phyloP scores from a whole-genome alignment of 2,888 invertebrate genomes.

The Drepanosiphum platanoidis region DNA sequence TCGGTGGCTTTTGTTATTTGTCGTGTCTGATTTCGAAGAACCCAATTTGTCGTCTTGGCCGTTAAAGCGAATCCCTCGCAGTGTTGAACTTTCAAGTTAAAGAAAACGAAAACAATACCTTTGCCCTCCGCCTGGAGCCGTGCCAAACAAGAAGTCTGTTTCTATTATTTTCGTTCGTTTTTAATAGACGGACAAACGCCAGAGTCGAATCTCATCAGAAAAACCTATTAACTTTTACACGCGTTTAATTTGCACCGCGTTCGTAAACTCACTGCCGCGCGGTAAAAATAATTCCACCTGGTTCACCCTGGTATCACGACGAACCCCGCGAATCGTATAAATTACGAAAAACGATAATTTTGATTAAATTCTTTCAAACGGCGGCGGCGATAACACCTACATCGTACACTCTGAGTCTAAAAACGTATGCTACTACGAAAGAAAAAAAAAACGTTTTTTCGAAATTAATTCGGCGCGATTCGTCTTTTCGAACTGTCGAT shows the following conservation, averaged over 20 bases:
- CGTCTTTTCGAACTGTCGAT: too few relatives aligned
- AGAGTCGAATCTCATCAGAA: slow-evolving; percentile 17
- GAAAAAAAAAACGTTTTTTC: too few relatives aligned
- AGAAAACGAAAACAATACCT: slow-evolving; percentile 43
- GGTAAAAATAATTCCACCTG: too few relatives aligned
- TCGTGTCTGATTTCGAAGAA: slow-evolving; percentile 19
- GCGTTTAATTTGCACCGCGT: not conserved
- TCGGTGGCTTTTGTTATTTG: slow-evolving; percentile 47
- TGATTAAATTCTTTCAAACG: too few relatives aligned
- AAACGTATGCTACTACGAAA: too few relatives aligned
- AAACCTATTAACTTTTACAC: slow-evolving; percentile 3
- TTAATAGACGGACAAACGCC: not conserved
- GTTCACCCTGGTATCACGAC: too few relatives aligned
- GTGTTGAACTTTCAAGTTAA: slow-evolving; percentile 10
- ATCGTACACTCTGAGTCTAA: too few relatives aligned
- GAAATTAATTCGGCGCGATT: too few relatives aligned
- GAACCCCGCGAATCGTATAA: too few relatives aligned
- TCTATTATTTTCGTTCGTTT: slow-evolving; percentile 10
- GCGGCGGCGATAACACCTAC: too few relatives aligned
- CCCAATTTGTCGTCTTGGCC: slow-evolving; percentile 46
- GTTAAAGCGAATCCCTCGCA: not conserved
- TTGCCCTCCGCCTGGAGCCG: slow-evolving; percentile 3
- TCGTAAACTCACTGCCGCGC: not conserved
- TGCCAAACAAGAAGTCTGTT: slow-evolving; percentile 11
- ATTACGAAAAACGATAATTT: too few relatives aligned